Percentiles rank a stretch among this genome's conserved stretches.
These are phyloP conservation scores for Muntiacus muntjak DNA, from an alignment of 2,113 vertebrate genomes.

Conservation along the genomic window DNA sequence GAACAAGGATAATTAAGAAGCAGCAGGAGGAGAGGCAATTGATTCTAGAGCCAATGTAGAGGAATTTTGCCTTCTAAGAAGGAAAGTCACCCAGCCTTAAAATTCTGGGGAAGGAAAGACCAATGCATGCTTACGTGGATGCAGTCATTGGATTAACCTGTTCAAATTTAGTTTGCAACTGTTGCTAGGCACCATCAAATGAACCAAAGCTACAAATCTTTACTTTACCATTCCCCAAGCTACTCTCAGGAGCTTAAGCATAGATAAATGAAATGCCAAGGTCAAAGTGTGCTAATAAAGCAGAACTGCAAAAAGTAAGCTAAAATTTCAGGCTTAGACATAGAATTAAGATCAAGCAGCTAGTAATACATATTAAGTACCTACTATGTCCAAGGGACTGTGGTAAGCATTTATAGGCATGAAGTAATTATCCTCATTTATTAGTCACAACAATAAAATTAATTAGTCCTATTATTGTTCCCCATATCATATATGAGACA, in stretches of 20 bases:
- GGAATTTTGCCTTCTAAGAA: not conserved
- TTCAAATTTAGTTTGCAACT: not conserved
- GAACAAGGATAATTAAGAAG: not conserved
- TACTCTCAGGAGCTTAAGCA: constrained; percentile 8
- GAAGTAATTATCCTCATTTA: not conserved
- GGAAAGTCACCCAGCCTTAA: not conserved
- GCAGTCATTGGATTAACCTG: not conserved
- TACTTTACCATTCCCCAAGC: not conserved
- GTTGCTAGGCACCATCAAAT: not conserved
- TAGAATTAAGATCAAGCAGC: not conserved
- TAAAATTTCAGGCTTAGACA: not conserved
- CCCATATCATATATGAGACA: not conserved
- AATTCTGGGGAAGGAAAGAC: not conserved
- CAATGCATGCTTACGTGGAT: not conserved
- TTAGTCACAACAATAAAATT: not conserved
- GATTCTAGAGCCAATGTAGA: not conserved
- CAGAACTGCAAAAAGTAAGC: not conserved
- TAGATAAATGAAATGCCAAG: not conserved
- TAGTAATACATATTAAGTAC: not conserved
- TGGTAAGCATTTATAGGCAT: not conserved
- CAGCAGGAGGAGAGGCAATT: not conserved
- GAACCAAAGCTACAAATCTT: constrained; percentile 1
- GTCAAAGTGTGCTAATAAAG: not conserved
- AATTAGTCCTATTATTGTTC: not conserved
- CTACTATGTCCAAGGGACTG: not conserved